Conservation (phyloP, 2,113 vertebrate species). For the Rhinolophus sinicus region DNA sequence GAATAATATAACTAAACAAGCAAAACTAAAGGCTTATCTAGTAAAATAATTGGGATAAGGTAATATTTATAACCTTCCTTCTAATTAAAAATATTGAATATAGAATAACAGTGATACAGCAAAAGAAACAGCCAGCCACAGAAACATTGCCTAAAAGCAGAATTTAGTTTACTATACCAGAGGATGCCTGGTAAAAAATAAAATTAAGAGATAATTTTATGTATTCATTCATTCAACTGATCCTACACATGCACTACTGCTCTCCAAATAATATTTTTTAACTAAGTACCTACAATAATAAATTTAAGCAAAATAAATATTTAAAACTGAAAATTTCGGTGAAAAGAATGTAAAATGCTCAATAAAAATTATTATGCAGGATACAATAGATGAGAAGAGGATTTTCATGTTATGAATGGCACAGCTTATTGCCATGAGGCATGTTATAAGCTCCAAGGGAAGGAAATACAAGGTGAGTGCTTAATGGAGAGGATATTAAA, state of each 20-base stretch:
- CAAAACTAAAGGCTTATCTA: neutral
- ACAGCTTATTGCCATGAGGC: neutral
- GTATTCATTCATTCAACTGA: neutral
- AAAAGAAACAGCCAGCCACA: neutral
- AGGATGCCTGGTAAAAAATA: neutral
- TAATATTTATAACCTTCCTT: neutral
- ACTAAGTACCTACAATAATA: neutral
- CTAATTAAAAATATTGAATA: neutral
- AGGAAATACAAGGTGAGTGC: neutral
- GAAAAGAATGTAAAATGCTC: neutral
- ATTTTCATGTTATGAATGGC: neutral
- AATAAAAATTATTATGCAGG: neutral
- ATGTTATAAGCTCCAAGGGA: neutral
- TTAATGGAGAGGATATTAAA: neutral
- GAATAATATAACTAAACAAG: neutral
- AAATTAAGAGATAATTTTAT: neutral
- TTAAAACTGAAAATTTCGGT: neutral
- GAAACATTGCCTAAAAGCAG: neutral
- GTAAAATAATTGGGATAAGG: neutral
- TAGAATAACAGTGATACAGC: neutral
- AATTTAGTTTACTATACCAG: neutral
- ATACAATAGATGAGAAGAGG: neutral
- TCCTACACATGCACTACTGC: neutral
- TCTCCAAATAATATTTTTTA: neutral
- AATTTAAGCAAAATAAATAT: neutral